A percentile compares a stretch with the other conserved stretches of the same genome.
These are phyloP conservation scores for Formica exsecta DNA, from an alignment of 1,140 invertebrate species.

Conservation along the genomic window DNA sequence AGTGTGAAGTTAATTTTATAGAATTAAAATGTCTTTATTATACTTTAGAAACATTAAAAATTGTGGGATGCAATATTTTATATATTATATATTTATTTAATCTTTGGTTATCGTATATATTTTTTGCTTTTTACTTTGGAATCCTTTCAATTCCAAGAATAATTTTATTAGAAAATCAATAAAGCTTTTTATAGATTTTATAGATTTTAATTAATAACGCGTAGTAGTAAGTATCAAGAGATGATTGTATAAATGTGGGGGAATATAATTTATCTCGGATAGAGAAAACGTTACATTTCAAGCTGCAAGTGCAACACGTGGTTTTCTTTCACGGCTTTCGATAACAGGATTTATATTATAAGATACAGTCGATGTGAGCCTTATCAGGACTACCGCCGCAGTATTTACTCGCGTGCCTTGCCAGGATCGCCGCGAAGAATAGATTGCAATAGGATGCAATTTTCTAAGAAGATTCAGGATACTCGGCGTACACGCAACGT, in stretches of 20 bases:
- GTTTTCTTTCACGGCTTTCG: conserved; percentile 54
- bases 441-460: conserved; percentile 56
- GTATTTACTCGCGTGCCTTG: conserved; percentile 40
- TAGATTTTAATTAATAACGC: conserved; percentile 47
- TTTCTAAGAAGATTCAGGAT: conserved; percentile 69
- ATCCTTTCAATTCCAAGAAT: neutral
- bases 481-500: conserved; percentile 60
- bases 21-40: neutral
- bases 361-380: conserved; percentile 32
- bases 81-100: conserved; percentile 1
- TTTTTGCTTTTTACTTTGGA: neutral
- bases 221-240: neutral
- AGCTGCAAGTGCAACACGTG: conserved; percentile 20
- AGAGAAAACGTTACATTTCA: conserved; percentile 45
- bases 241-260: conserved; percentile 35
- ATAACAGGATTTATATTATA: conserved; percentile 63
- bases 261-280: conserved; percentile 53
- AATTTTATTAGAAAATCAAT: conserved; percentile 24
- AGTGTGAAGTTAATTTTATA: neutral
- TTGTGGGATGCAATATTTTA: neutral
- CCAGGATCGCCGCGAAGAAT: conserved; percentile 46
- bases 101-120: neutral
- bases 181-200: no score
- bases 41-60: neutral
- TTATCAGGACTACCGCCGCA: conserved; percentile 50